Evolutionary conservation across 1,140 invertebrate species (phyloP).

Genomic region (Chlorops oryzae): DNA sequence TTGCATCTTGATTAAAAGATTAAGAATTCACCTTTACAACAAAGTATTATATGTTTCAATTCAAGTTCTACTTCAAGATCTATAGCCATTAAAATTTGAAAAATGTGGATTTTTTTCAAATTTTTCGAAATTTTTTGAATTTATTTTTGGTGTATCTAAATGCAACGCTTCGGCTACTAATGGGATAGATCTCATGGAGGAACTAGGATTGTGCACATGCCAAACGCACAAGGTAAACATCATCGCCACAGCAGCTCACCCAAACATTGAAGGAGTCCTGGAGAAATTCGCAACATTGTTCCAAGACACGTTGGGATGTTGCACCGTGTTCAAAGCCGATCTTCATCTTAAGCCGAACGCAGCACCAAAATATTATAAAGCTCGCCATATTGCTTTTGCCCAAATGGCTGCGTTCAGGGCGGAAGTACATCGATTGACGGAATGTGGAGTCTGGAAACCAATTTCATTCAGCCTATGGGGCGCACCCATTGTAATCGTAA

Average conservation of each 20-base stretch:
- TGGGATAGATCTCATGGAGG: background rate
- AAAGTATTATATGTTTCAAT: no score
- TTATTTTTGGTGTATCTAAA: no score
- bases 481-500: background rate
- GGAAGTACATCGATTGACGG: background rate
- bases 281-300: background rate
- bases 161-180: no score
- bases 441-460: conserved; percentile 17
- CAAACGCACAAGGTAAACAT: background rate
- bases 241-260: background rate
- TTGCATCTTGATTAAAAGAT: no score
- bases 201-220: background rate
- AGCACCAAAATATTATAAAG: background rate
- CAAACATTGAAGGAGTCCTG: background rate
- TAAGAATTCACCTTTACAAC: no score
- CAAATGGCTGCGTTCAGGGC: background rate
- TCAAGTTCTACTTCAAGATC: no score
- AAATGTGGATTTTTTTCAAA: no score
- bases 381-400: background rate
- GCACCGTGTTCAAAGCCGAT: background rate
- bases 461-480: conserved; percentile 13
- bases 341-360: background rate
- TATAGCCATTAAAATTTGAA: no score
- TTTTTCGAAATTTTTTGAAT: no score
- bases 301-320: background rate